Base-by-base conservation (phyloP, 2,888 invertebrate genomes). In the Ophonus ardosiacus region DNA sequence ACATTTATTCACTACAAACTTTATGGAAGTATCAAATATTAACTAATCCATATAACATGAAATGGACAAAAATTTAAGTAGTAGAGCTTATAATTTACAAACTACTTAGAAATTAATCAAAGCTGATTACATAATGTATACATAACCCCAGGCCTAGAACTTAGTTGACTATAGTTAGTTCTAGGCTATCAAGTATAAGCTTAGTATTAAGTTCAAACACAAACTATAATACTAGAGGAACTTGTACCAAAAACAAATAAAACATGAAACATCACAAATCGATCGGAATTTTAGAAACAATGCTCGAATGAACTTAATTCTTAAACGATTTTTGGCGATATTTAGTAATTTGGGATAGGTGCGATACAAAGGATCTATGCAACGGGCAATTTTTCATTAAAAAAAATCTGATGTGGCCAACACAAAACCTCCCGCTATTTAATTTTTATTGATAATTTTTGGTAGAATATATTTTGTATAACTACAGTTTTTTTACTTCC, bases 211-310 rank as follows among this genome's bases (percentile, higher is more conserved):
- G 43, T 51, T 51, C 40, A 1, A 71, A 40, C 38, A 31, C 10
- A 51, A 51, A 51, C 71, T 71, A 71, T 71, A 38, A 71, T 71
- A 40, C 63, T 13, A n/a, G 40, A n/a, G 38, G n/a, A 38, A 15
- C 43, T n/a, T 15, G 71, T 71, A 15, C 13, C 71, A 71, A 71
- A 65, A 71, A 40, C 71, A 21, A 71, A 18, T 8, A 71, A 38
- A 71, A 18, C 31, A 21, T 18, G 6, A 24, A 24, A 5, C 31
- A 24, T 65, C 65, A 18, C 43, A 8, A 51, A 51, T 2, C 7
- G 8, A 51, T 51, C 43, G 21, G 31, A 31, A 4, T 31, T 31
- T 31, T 21, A 21, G 21, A 21, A 21, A 21, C 1, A 21, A 21
- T 2, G n/a, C n/a, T n/a, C n/a, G n/a, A n/a, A n/a, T n/a, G n/a